Evolutionary conservation across 2,888 invertebrate genomes (phyloP), one percentile per base, ranked within the genome.

Genomic region (Epicampocera succincta): DNA sequence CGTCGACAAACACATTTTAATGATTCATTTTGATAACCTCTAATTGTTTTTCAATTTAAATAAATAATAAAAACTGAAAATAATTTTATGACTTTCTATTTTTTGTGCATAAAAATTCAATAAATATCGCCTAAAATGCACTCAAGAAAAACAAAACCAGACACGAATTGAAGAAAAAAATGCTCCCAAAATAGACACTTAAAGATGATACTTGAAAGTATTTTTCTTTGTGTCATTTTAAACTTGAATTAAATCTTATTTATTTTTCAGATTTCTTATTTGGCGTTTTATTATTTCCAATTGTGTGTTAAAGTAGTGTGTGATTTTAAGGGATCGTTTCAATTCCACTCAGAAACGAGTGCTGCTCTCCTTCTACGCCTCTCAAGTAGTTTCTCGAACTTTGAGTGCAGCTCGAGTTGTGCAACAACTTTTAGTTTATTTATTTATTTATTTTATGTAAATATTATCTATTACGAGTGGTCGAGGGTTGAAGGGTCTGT

Each of bases 1-100:
- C n/a, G n/a, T n/a, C n/a, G 38, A 21, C 11, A n/a, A 19, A 54
- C 42, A 42, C 25, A 42, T 40, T 40, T 65, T 50, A 21, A n/a
- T 50, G 19, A 63, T 29, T 17, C 12, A 46, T n/a, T 38, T n/a
- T 15, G 19, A 29, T 46, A 33, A 38, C 38, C 65, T 66, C 3
- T 54, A 29, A 17, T 54, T 42, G 3, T 33, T 54, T 68, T 68
- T 2, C 13, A 73, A 40, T 60, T 19, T 11, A 42, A 72, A 52
- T 48, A 29, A 29, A 12, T 8, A 50, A 33, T n/a, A n/a, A n/a
- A n/a, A n/a, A n/a, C n/a, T n/a, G n/a, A 11, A 15, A 33, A 65
- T 19, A 40, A 6, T 58, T 38, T 71, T 72, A 52, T 12, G 42
- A 40, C 74, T 75, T 50, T 58, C 48, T 66, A 48, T 66, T 68